Evolutionary conservation across 2,797 vertebrate genomes (phyloP).

Genomic region (Rhynchotus rufescens): DNA sequence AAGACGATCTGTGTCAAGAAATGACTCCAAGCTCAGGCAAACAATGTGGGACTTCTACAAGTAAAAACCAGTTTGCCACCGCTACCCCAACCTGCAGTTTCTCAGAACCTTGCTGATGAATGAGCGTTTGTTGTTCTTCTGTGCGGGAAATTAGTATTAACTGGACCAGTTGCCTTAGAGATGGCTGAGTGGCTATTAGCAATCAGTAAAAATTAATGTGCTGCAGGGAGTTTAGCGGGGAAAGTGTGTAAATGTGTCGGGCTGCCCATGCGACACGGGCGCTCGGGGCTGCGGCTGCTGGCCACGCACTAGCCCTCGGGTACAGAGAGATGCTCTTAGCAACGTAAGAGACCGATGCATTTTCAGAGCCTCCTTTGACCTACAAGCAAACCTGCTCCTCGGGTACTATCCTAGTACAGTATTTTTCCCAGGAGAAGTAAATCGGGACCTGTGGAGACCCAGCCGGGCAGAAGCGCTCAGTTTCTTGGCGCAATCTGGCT

Average conservation of each 20-base stretch:
- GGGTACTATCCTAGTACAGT: accelerated
- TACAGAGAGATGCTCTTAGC: not conserved
- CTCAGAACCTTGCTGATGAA: conserved; percentile 46
- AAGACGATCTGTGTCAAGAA: not conserved
- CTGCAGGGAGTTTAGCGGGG: conserved; percentile 42
- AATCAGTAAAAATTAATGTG: conserved; percentile 69
- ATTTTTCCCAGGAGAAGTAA: not conserved
- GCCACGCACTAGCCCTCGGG: not conserved
- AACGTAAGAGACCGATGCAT: not conserved
- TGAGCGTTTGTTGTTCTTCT: conserved; percentile 50
- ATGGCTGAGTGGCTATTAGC: conserved; percentile 52
- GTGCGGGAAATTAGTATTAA: conserved; percentile 50
- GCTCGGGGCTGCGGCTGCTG: accelerated
- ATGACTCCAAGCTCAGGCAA: not conserved
- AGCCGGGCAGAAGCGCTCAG: not conserved
- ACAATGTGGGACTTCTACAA: not conserved
- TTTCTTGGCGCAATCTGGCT: not conserved
- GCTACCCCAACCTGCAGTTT: not conserved
- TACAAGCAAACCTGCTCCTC: not conserved
- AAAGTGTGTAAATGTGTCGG: conserved; percentile 26
- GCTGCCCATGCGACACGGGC: not conserved
- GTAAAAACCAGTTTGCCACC: conserved; percentile 27
- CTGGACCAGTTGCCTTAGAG: conserved; percentile 60
- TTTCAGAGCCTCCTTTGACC: not conserved
- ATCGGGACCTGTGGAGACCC: not conserved